phyloP scores from a whole-genome alignment of 2,888 invertebrate genomes.

The Amblyjoppa fuscipennis region DNA sequence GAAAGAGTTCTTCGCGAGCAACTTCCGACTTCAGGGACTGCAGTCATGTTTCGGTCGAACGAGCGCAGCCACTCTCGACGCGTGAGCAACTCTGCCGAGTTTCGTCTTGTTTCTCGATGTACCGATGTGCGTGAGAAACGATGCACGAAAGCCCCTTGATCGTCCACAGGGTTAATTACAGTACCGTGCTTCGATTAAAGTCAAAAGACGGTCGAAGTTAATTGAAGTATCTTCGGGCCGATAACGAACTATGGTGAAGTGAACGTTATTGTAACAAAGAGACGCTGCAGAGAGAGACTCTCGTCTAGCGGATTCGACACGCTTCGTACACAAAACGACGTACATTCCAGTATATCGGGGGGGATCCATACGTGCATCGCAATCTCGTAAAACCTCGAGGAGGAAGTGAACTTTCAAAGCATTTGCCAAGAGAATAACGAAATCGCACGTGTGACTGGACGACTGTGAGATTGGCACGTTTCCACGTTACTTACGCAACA shows the following conservation, averaged over 20 bases:
- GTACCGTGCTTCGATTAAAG: not conserved
- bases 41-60: not conserved
- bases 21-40: not conserved
- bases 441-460: constrained; percentile 30
- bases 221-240: not conserved
- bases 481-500: not conserved
- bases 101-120: not conserved
- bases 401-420: constrained; percentile 2
- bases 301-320: constrained; percentile 7
- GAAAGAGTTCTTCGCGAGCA: not conserved
- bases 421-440: constrained; percentile 23
- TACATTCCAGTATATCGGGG: constrained; percentile 15
- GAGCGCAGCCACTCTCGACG: not conserved
- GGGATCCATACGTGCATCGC: constrained; percentile 29
- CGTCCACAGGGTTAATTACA: not conserved
- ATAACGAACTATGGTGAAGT: not conserved
- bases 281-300: not conserved
- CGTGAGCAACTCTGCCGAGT: not conserved
- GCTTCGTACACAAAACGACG: constrained; percentile 9
- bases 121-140: not conserved
- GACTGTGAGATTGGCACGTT: constrained; percentile 31
- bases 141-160: not conserved
- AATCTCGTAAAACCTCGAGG: constrained; percentile 41
- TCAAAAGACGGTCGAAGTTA: no score
- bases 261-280: not conserved